Percentiles rank a stretch among this genome's conserved stretches.
phyloP scores from a whole-genome alignment of 37 sponge, comb jelly and placozoan species.

The Sycon ciliatum region DNA sequence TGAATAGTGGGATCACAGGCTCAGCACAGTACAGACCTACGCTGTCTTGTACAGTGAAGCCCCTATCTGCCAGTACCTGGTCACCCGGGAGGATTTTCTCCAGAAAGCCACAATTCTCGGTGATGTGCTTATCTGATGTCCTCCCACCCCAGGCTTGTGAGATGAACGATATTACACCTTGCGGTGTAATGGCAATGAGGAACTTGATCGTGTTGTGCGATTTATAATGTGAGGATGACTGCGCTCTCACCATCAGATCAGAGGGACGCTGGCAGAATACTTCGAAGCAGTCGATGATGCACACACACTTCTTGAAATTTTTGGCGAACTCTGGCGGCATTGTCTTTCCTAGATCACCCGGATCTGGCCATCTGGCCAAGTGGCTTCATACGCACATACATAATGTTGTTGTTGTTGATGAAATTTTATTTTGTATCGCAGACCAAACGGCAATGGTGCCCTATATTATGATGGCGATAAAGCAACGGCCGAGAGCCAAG shows the following conservation, averaged over 20 bases:
- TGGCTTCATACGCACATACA: not conserved
- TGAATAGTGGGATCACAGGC: slow-evolving; percentile 42
- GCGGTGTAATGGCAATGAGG: slow-evolving; percentile 5
- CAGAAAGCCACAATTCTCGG: slow-evolving; percentile 49
- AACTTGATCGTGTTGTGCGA: slow-evolving; percentile 5
- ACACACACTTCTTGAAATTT: slow-evolving; percentile 27
- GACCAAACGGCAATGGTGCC: no score
- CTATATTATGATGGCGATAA: no score
- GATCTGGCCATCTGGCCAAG: slow-evolving; percentile 12
- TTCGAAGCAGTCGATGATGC: slow-evolving; percentile 55
- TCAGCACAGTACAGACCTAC: slow-evolving; percentile 34
- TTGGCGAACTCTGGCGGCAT: slow-evolving; percentile 52
- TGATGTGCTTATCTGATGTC: slow-evolving; percentile 42
- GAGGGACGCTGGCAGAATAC: slow-evolving; percentile 27
- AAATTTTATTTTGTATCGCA: no score
- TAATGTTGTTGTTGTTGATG: no score
- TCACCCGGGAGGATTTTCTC: slow-evolving; percentile 25
- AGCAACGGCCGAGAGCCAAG: no score
- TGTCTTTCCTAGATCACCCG: slow-evolving; percentile 12
- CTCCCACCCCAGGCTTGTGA: slow-evolving; percentile 55
- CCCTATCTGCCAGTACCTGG: slow-evolving; percentile 44
- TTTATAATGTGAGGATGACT: not conserved
- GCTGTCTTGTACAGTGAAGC: slow-evolving; percentile 35
- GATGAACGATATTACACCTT: not conserved
- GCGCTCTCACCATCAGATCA: slow-evolving; percentile 18